Evolutionary conservation across 1,140 invertebrate genomes (phyloP).

Genomic region (Solenopsis fugax): DNA sequence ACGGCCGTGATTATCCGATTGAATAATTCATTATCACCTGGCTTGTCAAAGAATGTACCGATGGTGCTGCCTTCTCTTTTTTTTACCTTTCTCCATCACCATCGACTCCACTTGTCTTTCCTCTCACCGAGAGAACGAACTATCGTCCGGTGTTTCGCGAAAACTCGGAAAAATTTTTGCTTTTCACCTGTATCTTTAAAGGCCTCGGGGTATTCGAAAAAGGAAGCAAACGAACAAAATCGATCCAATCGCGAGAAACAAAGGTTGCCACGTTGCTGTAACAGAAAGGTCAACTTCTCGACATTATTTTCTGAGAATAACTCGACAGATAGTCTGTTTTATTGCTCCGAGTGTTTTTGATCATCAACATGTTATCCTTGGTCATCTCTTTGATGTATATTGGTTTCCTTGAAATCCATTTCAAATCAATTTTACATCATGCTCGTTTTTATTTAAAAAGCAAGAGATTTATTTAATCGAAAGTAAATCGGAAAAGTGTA

Average conservation of each 20-base stretch:
- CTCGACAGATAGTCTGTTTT: constrained; percentile 34
- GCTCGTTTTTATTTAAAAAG: neutral
- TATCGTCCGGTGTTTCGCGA: neutral
- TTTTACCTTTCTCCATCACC: constrained; percentile 22
- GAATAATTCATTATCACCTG: constrained; percentile 85
- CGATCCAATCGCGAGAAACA: constrained; percentile 64
- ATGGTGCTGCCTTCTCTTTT: constrained; percentile 64
- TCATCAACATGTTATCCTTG: constrained; percentile 22
- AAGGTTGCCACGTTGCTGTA: constrained; percentile 52
- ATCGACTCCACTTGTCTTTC: constrained; percentile 15
- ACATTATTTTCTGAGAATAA: constrained; percentile 61
- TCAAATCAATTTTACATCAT: constrained; percentile 39
- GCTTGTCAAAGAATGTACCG: constrained; percentile 83
- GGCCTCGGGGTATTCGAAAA: neutral
- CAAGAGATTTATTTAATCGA: neutral
- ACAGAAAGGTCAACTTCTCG: constrained; percentile 63
- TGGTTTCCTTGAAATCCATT: neutral
- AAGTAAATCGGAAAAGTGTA: constrained; percentile 11
- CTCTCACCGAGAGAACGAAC: constrained; percentile 27
- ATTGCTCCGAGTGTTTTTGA: constrained; percentile 34
- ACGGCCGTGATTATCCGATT: constrained; percentile 83
- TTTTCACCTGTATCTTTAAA: constrained; percentile 34
- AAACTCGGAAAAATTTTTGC: constrained; percentile 64
- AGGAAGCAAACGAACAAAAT: neutral
- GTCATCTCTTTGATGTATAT: neutral